Conservation (phyloP, 1,140 invertebrate species). For the Eriosoma lanigerum region DNA sequence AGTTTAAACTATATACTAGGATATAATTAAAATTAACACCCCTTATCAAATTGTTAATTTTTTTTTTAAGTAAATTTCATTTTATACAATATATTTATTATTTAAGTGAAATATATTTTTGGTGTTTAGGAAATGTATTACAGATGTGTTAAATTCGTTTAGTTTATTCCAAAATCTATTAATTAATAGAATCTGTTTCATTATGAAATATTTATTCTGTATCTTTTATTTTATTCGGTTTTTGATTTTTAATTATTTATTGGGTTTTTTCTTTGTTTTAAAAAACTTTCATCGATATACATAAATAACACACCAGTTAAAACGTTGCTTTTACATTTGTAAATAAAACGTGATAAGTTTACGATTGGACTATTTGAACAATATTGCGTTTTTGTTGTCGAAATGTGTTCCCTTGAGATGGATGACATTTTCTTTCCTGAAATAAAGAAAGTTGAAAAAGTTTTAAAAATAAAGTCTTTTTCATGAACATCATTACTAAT, state of each 20-base stretch:
- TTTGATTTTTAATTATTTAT: neutral
- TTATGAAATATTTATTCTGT: too few species aligned
- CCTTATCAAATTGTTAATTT: too few species aligned
- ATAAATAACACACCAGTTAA: neutral
- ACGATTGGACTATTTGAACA: neutral
- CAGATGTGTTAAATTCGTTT: too few species aligned
- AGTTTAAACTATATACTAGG: too few species aligned
- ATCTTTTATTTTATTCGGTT: neutral
- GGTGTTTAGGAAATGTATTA: too few species aligned
- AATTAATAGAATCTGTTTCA: too few species aligned
- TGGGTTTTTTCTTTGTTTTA: neutral
- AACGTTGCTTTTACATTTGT: neutral
- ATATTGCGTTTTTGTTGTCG: neutral
- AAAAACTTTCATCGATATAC: neutral
- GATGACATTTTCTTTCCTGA: neutral
- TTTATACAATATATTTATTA: too few species aligned
- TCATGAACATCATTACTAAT: neutral
- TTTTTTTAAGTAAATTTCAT: too few species aligned
- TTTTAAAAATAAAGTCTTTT: slow-evolving; percentile 11
- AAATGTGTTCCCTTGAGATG: slow-evolving; percentile 1
- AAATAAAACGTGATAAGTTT: neutral
- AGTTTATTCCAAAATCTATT: too few species aligned
- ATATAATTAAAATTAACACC: too few species aligned
- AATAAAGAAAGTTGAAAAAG: neutral
- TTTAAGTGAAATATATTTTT: too few species aligned